Base-by-base conservation (phyloP, 2,888 invertebrate species). In the Prostheceraeus crozeri region DNA sequence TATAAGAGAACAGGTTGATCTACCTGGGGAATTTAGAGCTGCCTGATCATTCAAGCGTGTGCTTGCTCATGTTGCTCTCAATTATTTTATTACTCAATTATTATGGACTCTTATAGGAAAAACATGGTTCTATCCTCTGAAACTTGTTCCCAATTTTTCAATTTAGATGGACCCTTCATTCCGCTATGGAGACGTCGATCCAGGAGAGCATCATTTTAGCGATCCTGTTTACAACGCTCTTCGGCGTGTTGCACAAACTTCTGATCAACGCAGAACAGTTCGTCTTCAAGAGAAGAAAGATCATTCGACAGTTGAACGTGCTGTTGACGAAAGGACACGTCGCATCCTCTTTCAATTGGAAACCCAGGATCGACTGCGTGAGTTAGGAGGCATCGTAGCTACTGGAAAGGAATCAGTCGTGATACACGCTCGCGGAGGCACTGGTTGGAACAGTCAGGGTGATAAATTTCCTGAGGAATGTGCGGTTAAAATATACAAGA, bases 151-250 rank as follows among this genome's bases (percentile, higher is more conserved):
- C n/a, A n/a, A n/a, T n/a, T n/a, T n/a, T n/a, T n/a, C n/a, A n/a
- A n/a, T n/a, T n/a, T n/a, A 16, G 45, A n/a, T 45, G 10, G 10
- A n/a, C 16, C 16, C 16, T 10, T 10, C 10, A 10, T 53, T 53
- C 48, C 19, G 25, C 25, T 14, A 16, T 23, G 75, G 75, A 6
- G 84, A 82, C 51, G 72, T 72, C 4, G 68, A 68, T 51, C 84
- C 85, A 36, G 88, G 88, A 70, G 87, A 90, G 72, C 85, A 90
- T 81, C 84, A 85, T 73, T 78, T 90, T 30, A 83, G 87, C 16
- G 91, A 90, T 61, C 83, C 82, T 74, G 87, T 86, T 1, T 81
- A 77, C 71, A 82, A 82, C 70, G 72, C 75, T 59, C 72, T 82
- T 57, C n/a, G n/a, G n/a, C 78, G 79, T 67, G 70, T 70, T 0